Percentiles rank a stretch among this genome's conserved stretches.
Evolutionary conservation across 1,140 invertebrate species (phyloP).

Genomic region (Temnothorax longispinosus): DNA sequence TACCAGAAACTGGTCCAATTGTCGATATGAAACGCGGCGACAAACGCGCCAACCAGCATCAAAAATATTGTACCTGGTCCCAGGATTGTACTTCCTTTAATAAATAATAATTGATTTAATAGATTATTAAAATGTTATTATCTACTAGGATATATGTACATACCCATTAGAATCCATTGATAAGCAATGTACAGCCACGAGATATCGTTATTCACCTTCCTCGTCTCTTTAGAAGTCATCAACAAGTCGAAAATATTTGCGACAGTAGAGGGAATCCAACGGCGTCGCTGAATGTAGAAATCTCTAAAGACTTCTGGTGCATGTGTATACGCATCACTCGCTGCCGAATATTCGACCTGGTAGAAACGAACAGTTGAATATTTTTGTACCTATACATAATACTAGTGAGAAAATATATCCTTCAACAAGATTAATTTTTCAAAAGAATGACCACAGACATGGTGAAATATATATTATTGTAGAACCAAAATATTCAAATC

Average conservation of each 20-base stretch:
- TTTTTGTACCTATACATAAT: neutral
- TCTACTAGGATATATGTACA: too few species aligned
- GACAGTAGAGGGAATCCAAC: slow-evolving; percentile 96
- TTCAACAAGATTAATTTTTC: neutral
- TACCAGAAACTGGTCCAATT: slow-evolving; percentile 93
- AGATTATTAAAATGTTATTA: slow-evolving; percentile 58
- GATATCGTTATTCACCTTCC: slow-evolving; percentile 94
- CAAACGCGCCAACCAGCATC: slow-evolving; percentile 96
- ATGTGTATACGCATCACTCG: slow-evolving; percentile 96
- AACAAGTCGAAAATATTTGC: slow-evolving; percentile 95
- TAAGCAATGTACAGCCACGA: slow-evolving; percentile 94
- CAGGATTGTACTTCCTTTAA: slow-evolving; percentile 91
- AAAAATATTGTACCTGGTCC: slow-evolving; percentile 95
- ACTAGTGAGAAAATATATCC: neutral
- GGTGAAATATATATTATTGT: too few species aligned
- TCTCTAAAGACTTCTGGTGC: slow-evolving; percentile 95
- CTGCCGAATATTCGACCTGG: slow-evolving; percentile 94
- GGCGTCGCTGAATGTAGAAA: slow-evolving; percentile 94
- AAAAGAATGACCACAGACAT: neutral
- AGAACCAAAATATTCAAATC: neutral
- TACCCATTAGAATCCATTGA: slow-evolving; percentile 89
- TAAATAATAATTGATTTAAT: slow-evolving; percentile 42
- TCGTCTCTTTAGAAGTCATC: slow-evolving; percentile 90
- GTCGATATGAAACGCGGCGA: slow-evolving; percentile 92
- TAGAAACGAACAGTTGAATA: neutral